These are phyloP conservation scores for Helobdella robusta DNA, from an alignment of 2,888 invertebrate genomes.

Conservation along the genomic window DNA sequence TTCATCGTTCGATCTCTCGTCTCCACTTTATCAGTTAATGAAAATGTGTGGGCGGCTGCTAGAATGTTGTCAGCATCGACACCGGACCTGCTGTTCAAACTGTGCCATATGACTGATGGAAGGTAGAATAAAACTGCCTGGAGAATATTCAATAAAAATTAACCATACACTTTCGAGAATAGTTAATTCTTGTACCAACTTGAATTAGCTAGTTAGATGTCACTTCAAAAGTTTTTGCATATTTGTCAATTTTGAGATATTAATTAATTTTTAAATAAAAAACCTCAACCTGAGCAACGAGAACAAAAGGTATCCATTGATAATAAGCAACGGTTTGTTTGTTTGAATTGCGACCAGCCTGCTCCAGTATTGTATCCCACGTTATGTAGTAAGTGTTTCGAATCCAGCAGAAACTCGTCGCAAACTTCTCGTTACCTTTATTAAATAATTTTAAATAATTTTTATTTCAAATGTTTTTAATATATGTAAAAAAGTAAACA, in stretches of 20 bases:
- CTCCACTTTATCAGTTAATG: constrained; percentile 28
- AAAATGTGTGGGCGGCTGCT: constrained; percentile 25
- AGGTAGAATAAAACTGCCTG: constrained; percentile 48
- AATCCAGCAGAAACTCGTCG: constrained; percentile 37
- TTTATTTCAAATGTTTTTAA: no score
- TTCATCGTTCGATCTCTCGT: constrained; percentile 26
- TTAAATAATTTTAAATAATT: no score
- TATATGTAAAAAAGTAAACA: no score
- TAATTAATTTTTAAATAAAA: no score
- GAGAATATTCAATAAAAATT: no score
- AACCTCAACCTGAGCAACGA: constrained; percentile 38
- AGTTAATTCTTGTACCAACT: no score
- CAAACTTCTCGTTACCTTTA: constrained; percentile 32
- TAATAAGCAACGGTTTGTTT: constrained; percentile 37
- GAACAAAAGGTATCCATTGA: constrained; percentile 42
- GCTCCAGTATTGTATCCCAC: constrained; percentile 31
- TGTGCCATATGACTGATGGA: constrained; percentile 47
- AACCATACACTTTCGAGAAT: no score
- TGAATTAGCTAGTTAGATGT: no score
- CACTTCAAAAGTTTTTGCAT: no score
- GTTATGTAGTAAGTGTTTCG: constrained; percentile 37
- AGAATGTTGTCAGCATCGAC: constrained; percentile 33
- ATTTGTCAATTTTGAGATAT: no score
- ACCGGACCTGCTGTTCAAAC: constrained; percentile 43
- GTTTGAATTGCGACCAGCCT: constrained; percentile 29